Percentiles rank a stretch among this genome's conserved stretches.
Conservation (phyloP, 2,113 vertebrate species). For the Tragelaphus imberbis region DNA sequence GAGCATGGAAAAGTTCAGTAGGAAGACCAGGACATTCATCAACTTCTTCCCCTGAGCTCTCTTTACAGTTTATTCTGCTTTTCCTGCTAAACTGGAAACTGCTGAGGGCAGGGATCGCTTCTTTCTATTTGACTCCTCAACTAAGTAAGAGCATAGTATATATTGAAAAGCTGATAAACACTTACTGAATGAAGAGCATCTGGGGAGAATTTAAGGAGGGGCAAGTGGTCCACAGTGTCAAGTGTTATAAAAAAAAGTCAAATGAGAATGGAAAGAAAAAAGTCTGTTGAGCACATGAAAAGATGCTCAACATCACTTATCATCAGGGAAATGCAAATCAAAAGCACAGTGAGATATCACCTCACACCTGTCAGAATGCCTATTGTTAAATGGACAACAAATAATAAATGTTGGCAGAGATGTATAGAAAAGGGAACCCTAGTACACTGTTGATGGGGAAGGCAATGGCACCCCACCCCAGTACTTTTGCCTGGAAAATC, state of each 20-base stretch:
- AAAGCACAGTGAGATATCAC: neutral
- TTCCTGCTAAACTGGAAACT: neutral
- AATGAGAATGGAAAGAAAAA: neutral
- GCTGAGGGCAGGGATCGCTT: neutral
- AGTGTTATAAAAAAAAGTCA: neutral
- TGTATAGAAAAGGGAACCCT: neutral
- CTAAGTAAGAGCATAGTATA: neutral
- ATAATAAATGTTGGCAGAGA: neutral
- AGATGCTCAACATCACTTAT: neutral
- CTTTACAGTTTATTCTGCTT: neutral
- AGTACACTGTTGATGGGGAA: accelerated
- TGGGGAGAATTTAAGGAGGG: neutral
- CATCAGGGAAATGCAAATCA: neutral
- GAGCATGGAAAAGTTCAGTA: neutral
- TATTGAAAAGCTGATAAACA: neutral
- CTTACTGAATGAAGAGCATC: neutral
- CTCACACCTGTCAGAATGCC: neutral
- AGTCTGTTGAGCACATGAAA: neutral
- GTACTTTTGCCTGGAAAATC: too few relatives aligned
- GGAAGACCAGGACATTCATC: neutral
- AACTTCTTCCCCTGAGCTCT: neutral
- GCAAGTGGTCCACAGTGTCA: neutral
- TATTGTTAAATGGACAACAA: neutral
- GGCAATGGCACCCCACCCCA: too few relatives aligned
- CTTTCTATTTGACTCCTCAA: neutral